phyloP scores from a whole-genome alignment of 2,113 vertebrate species.

The Peucedramus taeniatus region DNA sequence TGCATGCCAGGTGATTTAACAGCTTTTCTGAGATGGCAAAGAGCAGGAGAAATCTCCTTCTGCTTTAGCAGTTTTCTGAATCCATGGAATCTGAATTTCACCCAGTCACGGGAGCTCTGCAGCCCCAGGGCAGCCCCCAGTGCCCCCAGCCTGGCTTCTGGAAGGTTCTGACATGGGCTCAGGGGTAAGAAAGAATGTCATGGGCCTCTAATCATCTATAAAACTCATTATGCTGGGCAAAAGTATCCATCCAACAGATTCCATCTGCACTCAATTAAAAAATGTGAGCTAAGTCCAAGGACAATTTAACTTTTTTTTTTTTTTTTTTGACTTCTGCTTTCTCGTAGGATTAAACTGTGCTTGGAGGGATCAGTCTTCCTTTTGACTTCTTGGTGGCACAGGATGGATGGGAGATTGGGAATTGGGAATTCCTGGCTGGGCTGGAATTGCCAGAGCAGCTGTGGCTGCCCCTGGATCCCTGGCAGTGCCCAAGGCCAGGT shows the following conservation, averaged over 20 bases:
- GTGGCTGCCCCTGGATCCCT: not conserved
- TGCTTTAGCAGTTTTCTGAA: not conserved
- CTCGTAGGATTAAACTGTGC: rapidly evolving
- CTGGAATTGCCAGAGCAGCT: not conserved
- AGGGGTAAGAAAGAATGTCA: rapidly evolving
- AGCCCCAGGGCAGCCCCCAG: not conserved
- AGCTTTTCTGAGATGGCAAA: not conserved
- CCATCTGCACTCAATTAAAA: not conserved
- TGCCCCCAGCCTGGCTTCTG: rapidly evolving
- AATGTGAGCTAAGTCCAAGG: not conserved
- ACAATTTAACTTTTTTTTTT: too few relatives aligned
- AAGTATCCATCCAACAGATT: not conserved
- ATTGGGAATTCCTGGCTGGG: not conserved
- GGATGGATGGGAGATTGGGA: rapidly evolving
- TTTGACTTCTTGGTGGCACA: rapidly evolving
- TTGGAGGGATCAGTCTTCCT: not conserved
- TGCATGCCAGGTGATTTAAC: not conserved
- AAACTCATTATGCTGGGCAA: not conserved
- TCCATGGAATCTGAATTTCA: not conserved
- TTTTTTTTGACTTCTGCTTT: too few relatives aligned
- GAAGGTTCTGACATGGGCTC: rapidly evolving
- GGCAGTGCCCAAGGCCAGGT: not conserved
- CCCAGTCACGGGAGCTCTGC: not conserved
- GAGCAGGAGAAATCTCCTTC: not conserved
- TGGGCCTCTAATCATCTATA: not conserved